Base-by-base conservation (phyloP, 2,797 vertebrate species). In the Dipus sagitta region DNA sequence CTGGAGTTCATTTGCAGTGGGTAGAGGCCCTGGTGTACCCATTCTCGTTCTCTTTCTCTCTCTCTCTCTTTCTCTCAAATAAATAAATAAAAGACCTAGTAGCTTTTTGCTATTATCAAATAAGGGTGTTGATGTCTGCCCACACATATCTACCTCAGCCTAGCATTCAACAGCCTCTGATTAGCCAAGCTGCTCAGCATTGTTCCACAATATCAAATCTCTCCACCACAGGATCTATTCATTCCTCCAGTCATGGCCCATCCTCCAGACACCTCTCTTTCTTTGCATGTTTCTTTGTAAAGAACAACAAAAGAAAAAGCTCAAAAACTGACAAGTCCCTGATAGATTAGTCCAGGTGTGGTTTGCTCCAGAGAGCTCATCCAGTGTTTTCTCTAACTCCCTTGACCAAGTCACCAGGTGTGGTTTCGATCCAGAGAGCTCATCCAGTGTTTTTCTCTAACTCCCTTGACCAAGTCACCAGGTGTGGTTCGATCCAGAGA, bases 11-110 rank as follows among this genome's bases (percentile, higher is more conserved):
- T 47, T 47, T 47, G 47, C 47, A 47, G 47, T 47, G 47, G 47
- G 8, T 9, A 47, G 47, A 47, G 47, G 47, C 47, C 47, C 47
- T 47, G 47, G 47, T 47, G 47, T 47, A 7, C 47, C 8, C 47
- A 47, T 47, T 47, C 47, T 38, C 38, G 6, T 38, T 47, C 47
- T 47, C 4, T 47, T 11, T 47, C 47, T 47, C 9, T 47, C 42
- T n/a, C n/a, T n/a, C 42, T 47, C 42, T 42, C 42, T 47, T 9
- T 47, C 42, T 47, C 9, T 47, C 42, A 47, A 47, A 47, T 10
- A 47, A 47, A 47, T 47, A 47, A 47, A 47, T 75, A 90, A 96
- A 91, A 90, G 20, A n/a, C 30, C 77, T 24, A 90, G 86, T 72
- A 74, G 92, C 21, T 72, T 76, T 86, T 83, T 71, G 52, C 60